Conservation (phyloP, 2,113 vertebrate genomes). For the Paralichthys olivaceus region DNA sequence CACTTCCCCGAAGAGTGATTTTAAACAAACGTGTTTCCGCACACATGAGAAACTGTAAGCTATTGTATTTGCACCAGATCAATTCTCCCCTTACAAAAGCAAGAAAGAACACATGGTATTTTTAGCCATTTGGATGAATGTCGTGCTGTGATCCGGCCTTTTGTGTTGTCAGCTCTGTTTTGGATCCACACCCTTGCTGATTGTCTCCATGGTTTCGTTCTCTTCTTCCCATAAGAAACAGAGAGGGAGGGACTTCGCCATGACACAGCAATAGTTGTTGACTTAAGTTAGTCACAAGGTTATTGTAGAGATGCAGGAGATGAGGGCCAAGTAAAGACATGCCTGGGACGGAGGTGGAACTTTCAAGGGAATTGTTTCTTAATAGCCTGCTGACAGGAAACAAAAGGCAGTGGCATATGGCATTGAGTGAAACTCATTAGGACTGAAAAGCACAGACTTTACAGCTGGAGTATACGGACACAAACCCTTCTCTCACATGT, state of each 20-base stretch:
- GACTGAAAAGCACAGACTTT: constrained; percentile 23
- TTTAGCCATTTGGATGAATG: not conserved
- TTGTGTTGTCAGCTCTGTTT: constrained; percentile 35
- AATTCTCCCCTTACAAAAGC: not conserved
- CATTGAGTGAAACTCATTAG: constrained; percentile 42
- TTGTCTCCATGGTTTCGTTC: constrained; percentile 54
- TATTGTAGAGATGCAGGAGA: not conserved
- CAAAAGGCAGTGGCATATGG: constrained; percentile 38
- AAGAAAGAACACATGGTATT: not conserved
- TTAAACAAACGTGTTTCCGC: not conserved
- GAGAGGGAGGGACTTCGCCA: constrained; percentile 23
- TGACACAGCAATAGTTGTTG: constrained; percentile 42
- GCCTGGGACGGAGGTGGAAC: constrained; percentile 31
- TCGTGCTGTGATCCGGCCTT: constrained; percentile 4
- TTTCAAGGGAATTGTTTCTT: constrained; percentile 29
- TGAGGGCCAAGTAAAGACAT: constrained; percentile 18
- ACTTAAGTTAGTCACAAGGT: constrained; percentile 39
- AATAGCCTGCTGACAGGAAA: constrained; percentile 9
- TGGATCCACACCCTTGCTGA: constrained; percentile 46
- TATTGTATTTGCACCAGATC: not conserved
- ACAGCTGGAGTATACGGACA: constrained; percentile 3
- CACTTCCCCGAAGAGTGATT: not conserved
- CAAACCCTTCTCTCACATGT: not conserved
- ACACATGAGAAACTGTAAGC: constrained; percentile 1
- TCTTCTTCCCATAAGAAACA: constrained; percentile 34